Percentiles rank a stretch among this genome's conserved stretches.
phyloP scores from a whole-genome alignment of 2,113 vertebrate species.

The Pelobates fuscus region DNA sequence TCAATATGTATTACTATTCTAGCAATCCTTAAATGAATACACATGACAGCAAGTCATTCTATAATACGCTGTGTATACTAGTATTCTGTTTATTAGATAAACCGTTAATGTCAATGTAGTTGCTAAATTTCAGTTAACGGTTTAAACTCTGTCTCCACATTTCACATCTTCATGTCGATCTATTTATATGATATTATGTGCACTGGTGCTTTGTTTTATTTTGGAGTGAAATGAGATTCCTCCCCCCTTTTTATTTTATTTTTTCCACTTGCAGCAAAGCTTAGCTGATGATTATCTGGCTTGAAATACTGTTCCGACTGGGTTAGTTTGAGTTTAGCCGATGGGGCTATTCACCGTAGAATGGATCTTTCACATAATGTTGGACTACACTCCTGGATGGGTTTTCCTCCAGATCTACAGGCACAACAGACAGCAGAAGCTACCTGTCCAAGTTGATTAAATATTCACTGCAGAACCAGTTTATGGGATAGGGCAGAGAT shows the following conservation, averaged over 20 bases:
- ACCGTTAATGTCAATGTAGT: too few relatives aligned
- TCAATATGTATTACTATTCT: too few relatives aligned
- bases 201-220: constrained; percentile 2
- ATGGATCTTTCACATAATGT: constrained; percentile 32
- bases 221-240: neutral
- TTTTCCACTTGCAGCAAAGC: constrained; percentile 18
- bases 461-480: constrained; percentile 10
- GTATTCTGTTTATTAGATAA: too few relatives aligned
- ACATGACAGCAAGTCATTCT: too few relatives aligned
- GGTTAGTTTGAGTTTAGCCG: constrained; percentile 32
- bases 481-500: too few relatives aligned
- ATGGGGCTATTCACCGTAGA: constrained; percentile 35
- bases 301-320: constrained; percentile 30
- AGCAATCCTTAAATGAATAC: too few relatives aligned
- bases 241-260: neutral
- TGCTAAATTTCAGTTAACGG: too few relatives aligned
- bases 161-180: neutral
- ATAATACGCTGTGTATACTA: too few relatives aligned
- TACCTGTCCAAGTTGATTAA: constrained; percentile 31
- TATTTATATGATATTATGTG: neutral
- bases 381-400: constrained; percentile 35
- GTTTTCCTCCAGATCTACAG: constrained; percentile 16
- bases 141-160: too few relatives aligned
- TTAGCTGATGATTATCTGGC: constrained; percentile 35
- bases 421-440: constrained; percentile 25